Percentiles rank a stretch among this genome's conserved stretches.
Evolutionary conservation across 2,888 invertebrate genomes (phyloP).

Genomic region (Eudasyphora cyanicolor): DNA sequence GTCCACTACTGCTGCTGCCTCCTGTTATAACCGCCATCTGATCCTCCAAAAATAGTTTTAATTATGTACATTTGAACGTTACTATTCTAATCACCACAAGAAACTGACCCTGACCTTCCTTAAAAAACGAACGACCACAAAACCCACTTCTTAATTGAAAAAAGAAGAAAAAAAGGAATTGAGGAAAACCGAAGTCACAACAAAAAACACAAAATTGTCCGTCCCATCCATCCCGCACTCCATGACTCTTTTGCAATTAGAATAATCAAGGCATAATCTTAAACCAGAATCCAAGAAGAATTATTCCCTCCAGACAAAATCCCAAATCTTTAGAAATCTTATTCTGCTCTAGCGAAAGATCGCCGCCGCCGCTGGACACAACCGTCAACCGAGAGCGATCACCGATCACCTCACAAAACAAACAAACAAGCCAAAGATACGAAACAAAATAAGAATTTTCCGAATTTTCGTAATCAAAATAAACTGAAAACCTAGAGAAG

Average conservation of each 20-base stretch:
- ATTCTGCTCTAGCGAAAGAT: too few species aligned
- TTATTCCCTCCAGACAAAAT: too few species aligned
- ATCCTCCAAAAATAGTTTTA: background rate
- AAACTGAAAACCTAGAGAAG: constrained; percentile 54
- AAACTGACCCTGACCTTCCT: constrained; percentile 17
- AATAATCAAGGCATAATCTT: too few species aligned
- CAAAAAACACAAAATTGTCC: background rate
- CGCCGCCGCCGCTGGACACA: too few species aligned
- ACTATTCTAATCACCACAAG: background rate
- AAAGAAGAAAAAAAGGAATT: background rate
- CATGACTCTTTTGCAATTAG: constrained; percentile 37
- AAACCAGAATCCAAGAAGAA: constrained; percentile 56
- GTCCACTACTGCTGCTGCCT: background rate
- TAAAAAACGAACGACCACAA: background rate
- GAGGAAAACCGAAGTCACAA: background rate
- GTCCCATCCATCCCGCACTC: background rate
- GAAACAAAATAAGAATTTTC: constrained; percentile 51
- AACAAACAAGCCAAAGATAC: background rate
- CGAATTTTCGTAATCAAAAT: constrained; percentile 61
- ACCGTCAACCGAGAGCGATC: too few species aligned
- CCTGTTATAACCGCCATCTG: background rate
- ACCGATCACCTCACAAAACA: constrained; percentile 3
- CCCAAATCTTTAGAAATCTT: background rate
- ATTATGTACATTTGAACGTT: background rate
- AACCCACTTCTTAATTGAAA: background rate